Base-by-base conservation (phyloP, 1,140 invertebrate genomes). In the Trachelipus rathkii region DNA sequence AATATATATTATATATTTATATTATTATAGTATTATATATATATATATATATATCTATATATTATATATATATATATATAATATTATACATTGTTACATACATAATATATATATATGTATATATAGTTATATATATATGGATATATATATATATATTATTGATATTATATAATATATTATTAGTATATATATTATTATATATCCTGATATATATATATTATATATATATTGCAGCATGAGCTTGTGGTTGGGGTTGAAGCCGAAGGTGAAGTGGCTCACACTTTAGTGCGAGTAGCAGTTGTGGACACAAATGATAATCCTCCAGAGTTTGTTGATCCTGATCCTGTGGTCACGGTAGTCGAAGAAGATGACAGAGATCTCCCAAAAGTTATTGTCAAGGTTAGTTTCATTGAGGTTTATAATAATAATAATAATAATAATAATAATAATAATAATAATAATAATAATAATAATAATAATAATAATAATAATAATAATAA, bases 301-400 rank as follows among this genome's bases (percentile, higher is more conserved):
- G 74, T 43, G 5, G 74, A 76, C 46, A 67, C 70, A 43, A 76
- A 76, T 66, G 74, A 76, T 44, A 76, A 76, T 13, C 68, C 74
- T 6, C 74, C 74, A 9, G 68, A 15, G 0, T 76, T 76, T 67
- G 21, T 46, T 9, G 69, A 76, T 24, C 67, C 67, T 5, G 43
- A 50, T 44, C 67, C 69, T 23, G 21, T 23, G 7, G 74, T 76
- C 24, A 76, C 68, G 8, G 74, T 76, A 11, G 70, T 76, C 15
- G 74, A 76, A 66, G 74, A 76, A 66, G 74, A 76, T 44, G 74
- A 76, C 74, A 24, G 74, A 70, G 74, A 76, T 71, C 69, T 76
- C 15, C 74, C 74, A 10, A 44, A 71, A 11, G 11, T 71, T 19
- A 70, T 76, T n/a, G 74, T 44, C 10, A 45, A 71, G 44, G 74